Evolutionary conservation across 1,140 invertebrate genomes (phyloP).

Genomic region (Calephelis virginiensis): DNA sequence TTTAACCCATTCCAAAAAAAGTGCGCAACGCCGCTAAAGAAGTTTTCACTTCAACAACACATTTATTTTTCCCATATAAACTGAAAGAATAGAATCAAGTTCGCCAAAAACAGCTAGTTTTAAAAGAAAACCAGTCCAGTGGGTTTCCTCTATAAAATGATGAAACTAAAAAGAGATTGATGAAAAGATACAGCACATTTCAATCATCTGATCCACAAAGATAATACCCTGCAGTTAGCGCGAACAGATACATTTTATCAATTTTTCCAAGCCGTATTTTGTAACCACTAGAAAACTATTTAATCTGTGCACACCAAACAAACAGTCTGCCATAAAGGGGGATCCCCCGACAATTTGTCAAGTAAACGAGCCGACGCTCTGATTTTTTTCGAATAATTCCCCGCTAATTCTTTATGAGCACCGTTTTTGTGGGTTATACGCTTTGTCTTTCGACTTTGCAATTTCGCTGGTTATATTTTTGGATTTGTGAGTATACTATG

Average conservation of each 20-base stretch:
- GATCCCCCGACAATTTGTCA: conserved; percentile 30
- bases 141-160: not conserved
- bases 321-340: conserved; percentile 26
- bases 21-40: too few species aligned
- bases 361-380: conserved; percentile 26
- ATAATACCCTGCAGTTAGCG: conserved; percentile 11
- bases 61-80: too few species aligned
- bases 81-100: too few species aligned
- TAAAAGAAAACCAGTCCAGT: too few species aligned
- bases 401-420: conserved; percentile 20
- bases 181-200: conserved; percentile 8
- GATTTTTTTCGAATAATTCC: conserved; percentile 30
- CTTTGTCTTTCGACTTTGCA: conserved; percentile 7
- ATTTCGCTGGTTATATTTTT: conserved; percentile 7
- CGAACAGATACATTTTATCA: conserved; percentile 20
- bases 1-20: too few species aligned
- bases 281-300: conserved; percentile 26
- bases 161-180: not conserved
- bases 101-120: too few species aligned
- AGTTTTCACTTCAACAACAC: too few species aligned
- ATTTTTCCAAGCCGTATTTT: conserved; percentile 22
- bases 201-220: conserved; percentile 12
- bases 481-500: conserved; percentile 4
- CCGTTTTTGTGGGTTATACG: conserved; percentile 9
- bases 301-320: conserved; percentile 26